Percentiles rank a stretch among this genome's conserved stretches.
These are phyloP conservation scores for Nephila pilipes DNA, from an alignment of 1,140 invertebrate species.

Conservation along the genomic window DNA sequence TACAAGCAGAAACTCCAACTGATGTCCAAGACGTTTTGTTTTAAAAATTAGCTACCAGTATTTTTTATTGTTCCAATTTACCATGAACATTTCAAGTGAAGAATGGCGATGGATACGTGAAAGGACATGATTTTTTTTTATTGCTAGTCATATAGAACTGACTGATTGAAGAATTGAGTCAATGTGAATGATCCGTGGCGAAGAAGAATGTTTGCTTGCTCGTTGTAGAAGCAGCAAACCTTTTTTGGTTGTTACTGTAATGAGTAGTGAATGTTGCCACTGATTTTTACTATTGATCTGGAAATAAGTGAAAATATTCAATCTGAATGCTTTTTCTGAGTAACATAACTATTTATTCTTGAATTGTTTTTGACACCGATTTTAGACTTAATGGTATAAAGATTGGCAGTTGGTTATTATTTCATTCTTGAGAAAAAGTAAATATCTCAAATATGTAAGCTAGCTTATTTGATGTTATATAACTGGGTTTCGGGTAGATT, in stretches of 20 bases:
- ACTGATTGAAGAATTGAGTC: conserved; percentile 51
- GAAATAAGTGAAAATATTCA: not conserved
- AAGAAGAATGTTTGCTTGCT: not conserved
- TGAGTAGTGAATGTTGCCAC: not conserved
- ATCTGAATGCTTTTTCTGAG: too few species aligned
- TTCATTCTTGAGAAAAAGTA: not conserved
- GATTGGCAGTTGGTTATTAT: not conserved
- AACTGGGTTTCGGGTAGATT: too few species aligned
- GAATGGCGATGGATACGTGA: not conserved
- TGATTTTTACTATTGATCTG: conserved; percentile 16
- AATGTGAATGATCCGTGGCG: not conserved
- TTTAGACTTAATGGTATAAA: too few species aligned
- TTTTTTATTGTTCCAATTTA: conserved; percentile 26
- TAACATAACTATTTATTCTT: too few species aligned
- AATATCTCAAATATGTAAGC: not conserved
- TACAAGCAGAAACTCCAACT: conserved; percentile 57
- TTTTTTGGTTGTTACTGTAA: conserved; percentile 29
- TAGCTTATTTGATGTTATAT: too few species aligned
- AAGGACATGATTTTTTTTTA: conserved; percentile 28
- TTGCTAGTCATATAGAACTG: conserved; percentile 74
- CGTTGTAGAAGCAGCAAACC: not conserved
- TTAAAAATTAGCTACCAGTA: conserved; percentile 26
- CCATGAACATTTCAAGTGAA: not conserved
- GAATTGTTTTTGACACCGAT: too few species aligned
- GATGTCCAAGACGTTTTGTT: conserved; percentile 25